Base-by-base conservation (phyloP, 1,140 invertebrate genomes). In the Drosophila ironensis region DNA sequence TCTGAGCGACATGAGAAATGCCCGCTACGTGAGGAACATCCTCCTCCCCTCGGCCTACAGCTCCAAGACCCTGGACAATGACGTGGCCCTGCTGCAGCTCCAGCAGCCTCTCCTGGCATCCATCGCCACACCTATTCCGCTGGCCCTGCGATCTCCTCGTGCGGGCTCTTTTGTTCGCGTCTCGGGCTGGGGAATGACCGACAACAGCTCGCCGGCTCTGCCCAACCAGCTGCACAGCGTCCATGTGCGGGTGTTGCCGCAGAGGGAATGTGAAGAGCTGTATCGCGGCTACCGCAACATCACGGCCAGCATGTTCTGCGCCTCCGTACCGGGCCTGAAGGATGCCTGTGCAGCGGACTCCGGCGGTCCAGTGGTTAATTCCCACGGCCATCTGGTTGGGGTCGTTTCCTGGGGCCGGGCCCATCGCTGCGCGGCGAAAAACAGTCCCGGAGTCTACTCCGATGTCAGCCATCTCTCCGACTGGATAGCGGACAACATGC, bases 321-420 rank as follows among this genome's bases (percentile, higher is more conserved):
- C 91, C 12, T 89, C 89, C 41, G 88, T 89, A 41, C 76, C 89
- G 20, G 91, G 91, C 7, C 48, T 86, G 0, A 91, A 90, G 45
- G 93, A 94, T 73, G 91, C 93, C 6, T 94, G 94, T 80, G 91
- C 92, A 52, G 93, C 93, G 0, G 94, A 94, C 72, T 94, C 93
- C 3, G 94, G 94, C 20, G 93, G 94, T 3, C 93, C 93, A 3
- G 77, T 93, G 1, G 92, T 93, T 0, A 74, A 82, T 14, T 61
- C 88, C 1, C 59, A 90, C n/a, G 90, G 90, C 1, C 69, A 88
- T 27, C 75, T 93, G 1, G 89, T 92, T 30, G 95, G 95, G 22
- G 90, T 95, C 9, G 93, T 94, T 0, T 95, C 94, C 1, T 95
- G 93, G 92, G 95, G 95, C 2, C 91, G 92, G 66, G 93, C 93